Percentiles rank a stretch among this genome's conserved stretches.
Evolutionary conservation across 2,888 invertebrate species (phyloP).

Genomic region (Horisme vitalbata): DNA sequence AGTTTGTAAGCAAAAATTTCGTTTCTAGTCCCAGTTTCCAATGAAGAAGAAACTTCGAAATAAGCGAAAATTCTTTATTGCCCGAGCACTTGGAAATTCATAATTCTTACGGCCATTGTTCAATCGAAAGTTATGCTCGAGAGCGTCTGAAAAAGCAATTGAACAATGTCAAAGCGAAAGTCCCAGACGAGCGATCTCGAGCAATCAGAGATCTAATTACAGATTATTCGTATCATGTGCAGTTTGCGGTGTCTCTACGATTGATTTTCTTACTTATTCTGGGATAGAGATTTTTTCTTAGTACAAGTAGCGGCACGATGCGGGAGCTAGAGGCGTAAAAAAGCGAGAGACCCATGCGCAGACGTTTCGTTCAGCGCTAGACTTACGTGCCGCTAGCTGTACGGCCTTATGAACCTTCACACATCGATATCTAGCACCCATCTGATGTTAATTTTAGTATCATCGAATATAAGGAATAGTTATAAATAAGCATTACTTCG

Average conservation of each 20-base stretch:
- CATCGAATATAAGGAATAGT: too few relatives aligned
- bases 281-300: neutral
- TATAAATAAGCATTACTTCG: too few relatives aligned
- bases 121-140: conserved; percentile 31
- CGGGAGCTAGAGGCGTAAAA: too few relatives aligned
- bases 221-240: conserved; percentile 34
- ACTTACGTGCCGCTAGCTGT: too few relatives aligned
- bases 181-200: conserved; percentile 22
- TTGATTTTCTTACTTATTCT: conserved; percentile 12
- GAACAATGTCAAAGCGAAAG: conserved; percentile 35
- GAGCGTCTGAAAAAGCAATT: conserved; percentile 31
- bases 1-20: too few relatives aligned
- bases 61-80: conserved; percentile 3
- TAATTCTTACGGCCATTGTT: conserved; percentile 33
- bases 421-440: too few relatives aligned
- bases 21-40: neutral
- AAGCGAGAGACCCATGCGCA: too few relatives aligned
- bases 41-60: conserved; percentile 8
- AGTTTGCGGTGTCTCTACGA: conserved; percentile 16
- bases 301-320: too few relatives aligned
- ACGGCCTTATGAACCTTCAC: too few relatives aligned
- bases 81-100: conserved; percentile 22
- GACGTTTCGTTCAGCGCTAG: too few relatives aligned
- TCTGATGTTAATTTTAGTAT: too few relatives aligned
- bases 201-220: conserved; percentile 30